phyloP scores from a whole-genome alignment of 2,797 vertebrate genomes.

The Ciconia nigra region DNA sequence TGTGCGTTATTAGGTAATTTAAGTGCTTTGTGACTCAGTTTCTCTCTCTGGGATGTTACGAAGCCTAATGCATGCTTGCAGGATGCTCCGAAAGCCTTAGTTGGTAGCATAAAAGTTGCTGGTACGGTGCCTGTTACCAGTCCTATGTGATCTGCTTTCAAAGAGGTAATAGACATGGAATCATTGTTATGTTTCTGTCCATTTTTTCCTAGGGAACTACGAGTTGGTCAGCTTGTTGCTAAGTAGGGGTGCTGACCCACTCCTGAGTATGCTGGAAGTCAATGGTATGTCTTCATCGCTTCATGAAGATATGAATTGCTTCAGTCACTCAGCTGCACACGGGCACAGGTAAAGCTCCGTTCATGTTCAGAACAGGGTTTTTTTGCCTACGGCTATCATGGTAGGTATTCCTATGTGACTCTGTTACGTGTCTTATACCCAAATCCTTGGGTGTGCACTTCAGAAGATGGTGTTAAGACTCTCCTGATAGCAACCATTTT shows the following conservation, averaged over 20 bases:
- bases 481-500: background rate
- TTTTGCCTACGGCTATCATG: background rate
- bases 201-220: constrained; percentile 85
- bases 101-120: background rate
- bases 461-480: background rate
- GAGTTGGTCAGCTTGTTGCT: constrained; percentile 94
- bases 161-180: background rate
- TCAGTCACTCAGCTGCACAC: constrained; percentile 93
- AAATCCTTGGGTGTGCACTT: background rate
- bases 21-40: background rate
- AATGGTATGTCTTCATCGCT: constrained; percentile 88
- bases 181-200: background rate
- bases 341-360: constrained; percentile 86
- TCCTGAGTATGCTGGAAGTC: constrained; percentile 86
- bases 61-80: background rate
- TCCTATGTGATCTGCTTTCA: background rate
- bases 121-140: background rate
- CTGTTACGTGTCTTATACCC: rapidly evolving
- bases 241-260: constrained; percentile 88
- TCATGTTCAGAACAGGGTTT: background rate
- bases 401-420: background rate
- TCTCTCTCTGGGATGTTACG: background rate
- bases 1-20: background rate
- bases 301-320: constrained; percentile 97
- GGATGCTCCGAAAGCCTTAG: background rate